Conservation (phyloP, 2,113 vertebrate species). For the Lepus europaeus region DNA sequence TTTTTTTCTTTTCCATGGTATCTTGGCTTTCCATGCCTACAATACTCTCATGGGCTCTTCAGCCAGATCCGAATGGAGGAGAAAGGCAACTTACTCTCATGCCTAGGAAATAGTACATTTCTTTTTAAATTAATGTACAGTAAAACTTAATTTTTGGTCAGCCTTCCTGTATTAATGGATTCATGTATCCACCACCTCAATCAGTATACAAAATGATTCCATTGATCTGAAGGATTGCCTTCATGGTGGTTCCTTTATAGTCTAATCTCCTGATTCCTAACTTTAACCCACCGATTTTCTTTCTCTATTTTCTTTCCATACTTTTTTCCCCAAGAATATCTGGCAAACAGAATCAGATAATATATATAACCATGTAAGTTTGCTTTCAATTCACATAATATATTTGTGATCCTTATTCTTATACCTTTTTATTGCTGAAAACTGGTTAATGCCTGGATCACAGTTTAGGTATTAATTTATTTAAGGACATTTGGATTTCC, state of each 20-base stretch:
- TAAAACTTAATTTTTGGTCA: slow-evolving; percentile 47
- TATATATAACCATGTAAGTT: neutral
- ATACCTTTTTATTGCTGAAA: slow-evolving; percentile 8
- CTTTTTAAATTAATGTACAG: neutral
- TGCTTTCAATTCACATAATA: slow-evolving; percentile 50
- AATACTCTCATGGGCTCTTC: too few relatives aligned
- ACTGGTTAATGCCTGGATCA: neutral
- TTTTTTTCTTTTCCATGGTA: too few relatives aligned
- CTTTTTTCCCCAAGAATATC: neutral
- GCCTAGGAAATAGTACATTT: neutral
- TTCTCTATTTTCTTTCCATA: neutral
- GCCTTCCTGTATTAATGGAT: neutral
- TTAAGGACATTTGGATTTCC: neutral
- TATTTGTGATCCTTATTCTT: neutral
- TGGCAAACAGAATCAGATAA: neutral
- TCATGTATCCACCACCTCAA: neutral
- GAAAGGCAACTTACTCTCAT: neutral
- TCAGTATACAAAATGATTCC: neutral
- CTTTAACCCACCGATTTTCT: neutral
- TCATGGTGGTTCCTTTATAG: neutral
- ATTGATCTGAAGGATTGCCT: neutral
- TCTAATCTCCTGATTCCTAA: neutral
- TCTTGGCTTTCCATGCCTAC: too few relatives aligned
- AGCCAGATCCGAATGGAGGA: neutral
- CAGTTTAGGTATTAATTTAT: slow-evolving; percentile 1